Evolutionary conservation across 2,888 invertebrate genomes (phyloP).

Genomic region (Fissipunctia ypsillon): DNA sequence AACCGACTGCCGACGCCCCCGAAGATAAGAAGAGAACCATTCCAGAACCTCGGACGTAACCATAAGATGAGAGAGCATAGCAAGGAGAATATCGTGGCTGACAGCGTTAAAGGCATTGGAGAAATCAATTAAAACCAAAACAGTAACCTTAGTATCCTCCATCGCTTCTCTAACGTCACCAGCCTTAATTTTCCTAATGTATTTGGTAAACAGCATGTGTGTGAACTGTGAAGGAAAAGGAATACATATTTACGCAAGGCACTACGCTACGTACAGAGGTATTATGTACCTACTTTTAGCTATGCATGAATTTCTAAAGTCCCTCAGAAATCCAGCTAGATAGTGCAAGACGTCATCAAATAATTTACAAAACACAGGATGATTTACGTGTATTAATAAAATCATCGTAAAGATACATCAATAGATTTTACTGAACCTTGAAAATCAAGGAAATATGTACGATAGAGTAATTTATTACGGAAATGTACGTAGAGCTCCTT

Average conservation of each 20-base stretch:
- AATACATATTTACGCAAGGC: neutral
- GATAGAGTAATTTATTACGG: slow-evolving; percentile 3
- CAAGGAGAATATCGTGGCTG: too few species aligned
- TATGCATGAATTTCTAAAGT: neutral
- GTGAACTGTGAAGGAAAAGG: neutral
- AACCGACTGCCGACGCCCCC: too few species aligned
- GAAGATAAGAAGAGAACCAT: too few species aligned
- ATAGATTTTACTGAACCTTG: slow-evolving; percentile 13
- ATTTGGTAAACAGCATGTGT: slow-evolving; percentile 4
- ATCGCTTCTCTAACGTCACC: too few species aligned
- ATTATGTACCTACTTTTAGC: neutral
- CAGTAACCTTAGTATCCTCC: too few species aligned
- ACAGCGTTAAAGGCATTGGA: too few species aligned
- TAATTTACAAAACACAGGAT: neutral
- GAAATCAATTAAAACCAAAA: too few species aligned
- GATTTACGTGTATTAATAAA: slow-evolving; percentile 6
- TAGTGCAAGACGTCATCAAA: neutral
- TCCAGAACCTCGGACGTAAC: too few species aligned
- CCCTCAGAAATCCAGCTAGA: neutral
- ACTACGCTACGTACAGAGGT: neutral
- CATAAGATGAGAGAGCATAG: too few species aligned
- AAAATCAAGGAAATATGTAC: slow-evolving; percentile 8
- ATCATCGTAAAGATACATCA: neutral
- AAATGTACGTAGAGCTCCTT: neutral
- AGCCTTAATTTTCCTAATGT: neutral